Evolutionary conservation across 2,113 vertebrate genomes (phyloP).

Genomic region (Paraplagusia blochii): DNA sequence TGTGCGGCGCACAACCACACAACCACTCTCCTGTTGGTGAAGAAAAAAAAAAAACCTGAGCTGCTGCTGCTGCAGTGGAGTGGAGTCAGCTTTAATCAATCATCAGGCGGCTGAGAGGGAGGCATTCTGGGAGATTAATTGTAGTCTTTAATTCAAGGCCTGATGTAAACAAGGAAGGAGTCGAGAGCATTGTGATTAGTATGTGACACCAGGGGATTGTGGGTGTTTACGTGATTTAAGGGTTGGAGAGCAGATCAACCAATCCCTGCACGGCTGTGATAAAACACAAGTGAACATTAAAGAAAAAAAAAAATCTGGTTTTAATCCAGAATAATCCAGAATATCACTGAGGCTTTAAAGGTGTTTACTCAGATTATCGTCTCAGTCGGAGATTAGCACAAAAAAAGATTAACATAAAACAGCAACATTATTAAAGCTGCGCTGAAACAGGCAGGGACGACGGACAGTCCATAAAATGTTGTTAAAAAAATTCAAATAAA

Average conservation of each 20-base stretch:
- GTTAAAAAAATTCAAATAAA: no score
- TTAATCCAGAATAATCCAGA: no score
- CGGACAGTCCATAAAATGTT: no score
- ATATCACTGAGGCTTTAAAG: no score
- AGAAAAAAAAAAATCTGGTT: no score
- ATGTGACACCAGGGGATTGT: slow-evolving; percentile 24
- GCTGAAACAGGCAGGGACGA: no score
- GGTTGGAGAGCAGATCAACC: slow-evolving; percentile 34
- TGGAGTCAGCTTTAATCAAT: slow-evolving; percentile 67
- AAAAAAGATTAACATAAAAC: no score
- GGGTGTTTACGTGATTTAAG: slow-evolving; percentile 30
- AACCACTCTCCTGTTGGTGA: slow-evolving; percentile 60
- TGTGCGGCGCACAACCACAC: slow-evolving; percentile 56
- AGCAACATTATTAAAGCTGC: no score
- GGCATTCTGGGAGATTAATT: slow-evolving; percentile 71
- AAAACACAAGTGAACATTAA: no score
- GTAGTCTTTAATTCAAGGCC: slow-evolving; percentile 64
- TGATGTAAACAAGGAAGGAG: slow-evolving; percentile 57
- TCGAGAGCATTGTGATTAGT: slow-evolving; percentile 43
- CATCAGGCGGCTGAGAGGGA: slow-evolving; percentile 56
- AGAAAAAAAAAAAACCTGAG: slow-evolving; percentile 10
- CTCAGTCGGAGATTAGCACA: no score
- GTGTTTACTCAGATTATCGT: no score
- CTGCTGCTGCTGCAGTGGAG: slow-evolving; percentile 37
- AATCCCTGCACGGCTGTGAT: slow-evolving; percentile 31